These are phyloP conservation scores for Canis aureus DNA, from an alignment of 2,113 vertebrate species.

Conservation along the genomic window DNA sequence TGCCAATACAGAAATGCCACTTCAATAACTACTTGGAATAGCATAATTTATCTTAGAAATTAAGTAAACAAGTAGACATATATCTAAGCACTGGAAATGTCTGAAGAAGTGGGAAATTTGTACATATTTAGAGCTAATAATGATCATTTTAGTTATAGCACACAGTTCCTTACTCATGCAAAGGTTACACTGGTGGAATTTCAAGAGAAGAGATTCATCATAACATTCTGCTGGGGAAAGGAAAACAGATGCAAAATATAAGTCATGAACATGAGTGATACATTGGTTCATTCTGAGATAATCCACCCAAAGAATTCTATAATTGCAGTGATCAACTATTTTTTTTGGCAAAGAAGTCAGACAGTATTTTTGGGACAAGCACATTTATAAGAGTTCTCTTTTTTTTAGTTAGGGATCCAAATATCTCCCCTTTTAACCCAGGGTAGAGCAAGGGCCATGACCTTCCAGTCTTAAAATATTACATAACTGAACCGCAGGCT, in stretches of 20 bases:
- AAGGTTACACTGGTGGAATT: background rate
- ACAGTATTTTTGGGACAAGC: slow-evolving; percentile 14
- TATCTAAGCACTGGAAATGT: background rate
- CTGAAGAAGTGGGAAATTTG: background rate
- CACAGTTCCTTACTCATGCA: background rate
- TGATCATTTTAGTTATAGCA: background rate
- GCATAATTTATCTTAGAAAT: background rate
- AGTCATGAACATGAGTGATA: background rate
- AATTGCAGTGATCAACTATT: background rate
- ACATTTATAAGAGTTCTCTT: background rate
- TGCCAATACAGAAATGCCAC: background rate
- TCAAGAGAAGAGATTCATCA: background rate
- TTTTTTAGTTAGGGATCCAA: slow-evolving; percentile 78
- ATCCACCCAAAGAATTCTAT: background rate
- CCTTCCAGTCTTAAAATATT: slow-evolving; percentile 16
- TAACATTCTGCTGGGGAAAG: background rate
- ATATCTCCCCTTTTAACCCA: slow-evolving; percentile 66
- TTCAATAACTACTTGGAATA: background rate
- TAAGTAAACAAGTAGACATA: background rate
- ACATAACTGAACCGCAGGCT: slow-evolving; percentile 5
- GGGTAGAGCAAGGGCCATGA: slow-evolving; percentile 54
- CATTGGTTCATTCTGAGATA: background rate
- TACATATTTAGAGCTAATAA: background rate
- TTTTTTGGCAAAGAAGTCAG: slow-evolving; percentile 48
- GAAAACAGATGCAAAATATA: background rate